Evolutionary conservation across 2,113 vertebrate species (phyloP), one percentile per base, ranked within the genome.

Genomic region (Cervus canadensis): DNA sequence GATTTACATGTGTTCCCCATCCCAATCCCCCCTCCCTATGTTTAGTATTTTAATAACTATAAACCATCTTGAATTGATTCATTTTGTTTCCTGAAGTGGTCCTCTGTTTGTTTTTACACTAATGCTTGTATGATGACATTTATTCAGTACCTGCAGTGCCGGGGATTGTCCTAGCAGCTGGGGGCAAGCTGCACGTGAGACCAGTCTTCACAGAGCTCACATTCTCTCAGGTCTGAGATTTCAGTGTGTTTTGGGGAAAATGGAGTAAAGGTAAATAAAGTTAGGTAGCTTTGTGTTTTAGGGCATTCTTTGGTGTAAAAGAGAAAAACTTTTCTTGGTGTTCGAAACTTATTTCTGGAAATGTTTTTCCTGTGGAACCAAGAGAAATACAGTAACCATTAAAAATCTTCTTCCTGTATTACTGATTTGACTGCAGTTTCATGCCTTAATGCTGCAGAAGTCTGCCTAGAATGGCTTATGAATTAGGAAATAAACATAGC

Each of bases 241-340:
- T 92, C 57, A 71, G 2, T 57, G 40, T 57, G 21, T 95, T 95
- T 93, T 15, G 28, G 33, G 16, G 50, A 74, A 84, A 81, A 52
- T 23, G 16, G 45, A 85, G 43, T 59, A 43, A 62, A 81, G 43
- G 40, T 82, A 88, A 74, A 83, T 67, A 93, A 88, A 94, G 93
- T 21, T 60, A 85, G 19, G 19, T 64, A 26, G 78, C 48, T 88
- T 92, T 11, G 25, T 90, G 33, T 83, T 62, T 62, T 93, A 83
- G 57, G 64, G 36, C 19, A 92, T 97, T 89, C 36, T 92, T 96
- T 33, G 43, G 23, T 92, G 2, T 95, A 92, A 84, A 94, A 67
- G 79, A 56, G 25, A 45, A 52, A 71, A 82, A 56, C 50, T 45
- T 92, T 95, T 92, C 14, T 71, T 2, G 56, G 5, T 91, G 9